Percentiles rank a stretch among this genome's conserved stretches.
Evolutionary conservation across 2,888 invertebrate genomes (phyloP).

Genomic region (Latrodectus elegans): DNA sequence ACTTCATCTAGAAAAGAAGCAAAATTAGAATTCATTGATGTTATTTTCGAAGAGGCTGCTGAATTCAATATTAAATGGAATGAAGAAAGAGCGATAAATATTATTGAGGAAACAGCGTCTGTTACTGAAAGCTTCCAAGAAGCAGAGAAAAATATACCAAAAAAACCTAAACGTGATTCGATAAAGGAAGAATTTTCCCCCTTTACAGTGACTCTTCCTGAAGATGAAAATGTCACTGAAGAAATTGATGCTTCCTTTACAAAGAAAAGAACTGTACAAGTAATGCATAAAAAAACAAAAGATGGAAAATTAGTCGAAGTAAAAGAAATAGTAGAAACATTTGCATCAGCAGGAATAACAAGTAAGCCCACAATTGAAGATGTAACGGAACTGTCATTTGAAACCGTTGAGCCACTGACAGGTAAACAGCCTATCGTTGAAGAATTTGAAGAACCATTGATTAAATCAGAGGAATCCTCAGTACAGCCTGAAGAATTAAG

Average conservation of each 20-base stretch:
- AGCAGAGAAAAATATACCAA: conserved; percentile 1
- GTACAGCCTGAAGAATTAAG: conserved; percentile 50
- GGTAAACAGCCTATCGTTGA: conserved; percentile 65
- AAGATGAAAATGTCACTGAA: conserved; percentile 57
- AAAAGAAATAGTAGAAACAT: conserved; percentile 67
- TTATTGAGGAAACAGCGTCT: conserved; percentile 25
- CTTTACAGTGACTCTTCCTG: conserved; percentile 65
- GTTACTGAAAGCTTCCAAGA: conserved; percentile 43
- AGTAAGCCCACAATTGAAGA: conserved; percentile 67
- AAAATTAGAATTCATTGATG: conserved; percentile 38
- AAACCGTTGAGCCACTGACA: conserved; percentile 21
- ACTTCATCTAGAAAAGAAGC: conserved; percentile 67
- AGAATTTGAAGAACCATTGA: conserved; percentile 54
- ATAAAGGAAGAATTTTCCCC: conserved; percentile 59
- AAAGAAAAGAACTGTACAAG: conserved; percentile 59
- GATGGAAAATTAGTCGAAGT: conserved; percentile 60
- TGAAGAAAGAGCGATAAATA: conserved; percentile 35
- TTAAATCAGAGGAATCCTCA: conserved; percentile 28
- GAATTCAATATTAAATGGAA: conserved; percentile 47
- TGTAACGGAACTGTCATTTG: conserved; percentile 50
- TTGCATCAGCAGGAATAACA: conserved; percentile 35
- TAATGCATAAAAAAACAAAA: conserved; percentile 63
- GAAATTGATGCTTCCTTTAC: conserved; percentile 53
- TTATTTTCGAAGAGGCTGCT: conserved; percentile 59
- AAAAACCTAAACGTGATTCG: conserved; percentile 25